These are phyloP conservation scores for Huso huso DNA, from an alignment of 2,797 vertebrate genomes.

Conservation along the genomic window DNA sequence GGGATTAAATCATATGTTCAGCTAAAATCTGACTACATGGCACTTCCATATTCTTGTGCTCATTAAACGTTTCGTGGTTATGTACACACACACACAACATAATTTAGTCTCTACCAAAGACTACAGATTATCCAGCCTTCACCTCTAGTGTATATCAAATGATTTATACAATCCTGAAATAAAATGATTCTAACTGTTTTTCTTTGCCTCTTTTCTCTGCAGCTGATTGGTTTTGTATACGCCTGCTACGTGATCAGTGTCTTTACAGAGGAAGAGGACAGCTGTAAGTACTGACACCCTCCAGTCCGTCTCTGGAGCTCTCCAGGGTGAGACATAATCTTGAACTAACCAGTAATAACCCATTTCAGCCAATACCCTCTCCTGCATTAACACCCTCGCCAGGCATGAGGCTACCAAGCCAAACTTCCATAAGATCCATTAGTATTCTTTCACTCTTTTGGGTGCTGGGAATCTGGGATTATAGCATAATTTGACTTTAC, in stretches of 20 bases:
- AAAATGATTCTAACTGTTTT: too few relatives aligned
- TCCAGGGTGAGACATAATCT: conserved; percentile 20
- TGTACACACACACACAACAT: too few relatives aligned
- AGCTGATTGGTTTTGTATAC: conserved; percentile 60
- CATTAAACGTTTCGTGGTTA: too few relatives aligned
- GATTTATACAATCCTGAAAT: too few relatives aligned
- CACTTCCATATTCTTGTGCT: too few relatives aligned
- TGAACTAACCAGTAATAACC: conserved; percentile 3
- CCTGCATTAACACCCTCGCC: neutral
- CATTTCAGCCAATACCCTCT: neutral
- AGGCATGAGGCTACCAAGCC: neutral
- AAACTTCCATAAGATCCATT: neutral
- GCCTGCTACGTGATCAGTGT: conserved; percentile 63
- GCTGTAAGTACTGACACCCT: conserved; percentile 55
- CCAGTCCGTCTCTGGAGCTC: conserved; percentile 21
- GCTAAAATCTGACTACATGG: too few relatives aligned
- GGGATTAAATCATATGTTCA: too few relatives aligned
- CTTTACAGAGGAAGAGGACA: conserved; percentile 66
- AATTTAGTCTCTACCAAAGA: too few relatives aligned
- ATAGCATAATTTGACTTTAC: neutral
- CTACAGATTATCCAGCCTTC: too few relatives aligned
- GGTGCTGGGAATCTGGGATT: neutral
- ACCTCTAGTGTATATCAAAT: too few relatives aligned
- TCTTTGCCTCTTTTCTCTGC: conserved; percentile 25
- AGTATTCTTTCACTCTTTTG: neutral